phyloP scores from a whole-genome alignment of 1,140 invertebrate species.

The Sminthurinus signatus region DNA sequence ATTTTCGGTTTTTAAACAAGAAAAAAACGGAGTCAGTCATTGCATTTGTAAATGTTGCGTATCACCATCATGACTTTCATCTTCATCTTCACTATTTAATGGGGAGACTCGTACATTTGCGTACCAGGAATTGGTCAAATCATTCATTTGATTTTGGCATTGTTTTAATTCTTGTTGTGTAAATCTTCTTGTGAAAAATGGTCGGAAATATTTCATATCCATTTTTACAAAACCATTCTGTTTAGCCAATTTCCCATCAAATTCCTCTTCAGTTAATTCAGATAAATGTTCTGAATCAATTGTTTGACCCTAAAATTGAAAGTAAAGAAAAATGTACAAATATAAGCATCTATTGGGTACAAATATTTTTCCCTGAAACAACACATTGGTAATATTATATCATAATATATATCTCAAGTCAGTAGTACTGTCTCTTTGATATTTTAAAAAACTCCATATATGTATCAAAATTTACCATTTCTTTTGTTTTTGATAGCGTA shows the following conservation, averaged over 20 bases:
- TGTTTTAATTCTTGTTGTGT: conserved; percentile 91
- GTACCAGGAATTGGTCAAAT: conserved; percentile 94
- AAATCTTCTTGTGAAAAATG: conserved; percentile 89
- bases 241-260: conserved; percentile 64
- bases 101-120: conserved; percentile 81
- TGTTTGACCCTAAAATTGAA: conserved; percentile 66
- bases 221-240: conserved; percentile 78
- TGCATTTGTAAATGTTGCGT: conserved; percentile 8
- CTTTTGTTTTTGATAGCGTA: conserved; percentile 90
- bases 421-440: too few relatives aligned
- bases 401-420: too few relatives aligned
- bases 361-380: too few relatives aligned
- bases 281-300: conserved; percentile 94
- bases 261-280: conserved; percentile 90
- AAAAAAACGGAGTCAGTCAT: too few relatives aligned
- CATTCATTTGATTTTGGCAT: conserved; percentile 92
- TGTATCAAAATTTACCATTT: conserved; percentile 84
- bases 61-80: conserved; percentile 52
- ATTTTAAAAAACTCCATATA: too few relatives aligned
- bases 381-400: too few relatives aligned
- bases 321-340: not conserved
- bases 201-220: conserved; percentile 89
- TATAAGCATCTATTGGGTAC: too few relatives aligned
- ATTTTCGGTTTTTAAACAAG: too few relatives aligned
- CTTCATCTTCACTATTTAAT: conserved; percentile 60